These are phyloP conservation scores for Oryzias celebensis DNA, from an alignment of 2,113 vertebrate genomes.

Conservation along the genomic window DNA sequence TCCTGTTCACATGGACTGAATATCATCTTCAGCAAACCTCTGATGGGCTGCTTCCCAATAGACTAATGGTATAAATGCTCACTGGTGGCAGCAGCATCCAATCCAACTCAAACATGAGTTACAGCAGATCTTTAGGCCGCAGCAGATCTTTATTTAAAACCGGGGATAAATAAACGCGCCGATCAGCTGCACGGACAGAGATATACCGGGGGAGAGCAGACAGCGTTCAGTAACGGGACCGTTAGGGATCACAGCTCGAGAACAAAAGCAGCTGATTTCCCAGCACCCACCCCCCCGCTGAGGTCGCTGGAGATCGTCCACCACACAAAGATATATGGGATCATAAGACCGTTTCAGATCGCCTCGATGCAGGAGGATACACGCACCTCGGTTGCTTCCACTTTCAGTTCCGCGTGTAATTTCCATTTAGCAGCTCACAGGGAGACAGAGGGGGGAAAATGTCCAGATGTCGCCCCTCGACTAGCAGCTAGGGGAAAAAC, in stretches of 20 bases:
- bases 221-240: slow-evolving; percentile 7
- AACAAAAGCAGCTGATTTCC: slow-evolving; percentile 9
- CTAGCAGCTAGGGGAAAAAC: slow-evolving; percentile 24
- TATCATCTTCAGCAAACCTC: no score
- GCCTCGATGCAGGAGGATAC: slow-evolving; percentile 3
- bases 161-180: background rate
- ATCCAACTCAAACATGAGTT: slow-evolving; percentile 24
- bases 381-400: slow-evolving; percentile 71
- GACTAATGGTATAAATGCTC: slow-evolving; percentile 21
- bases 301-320: slow-evolving; percentile 18
- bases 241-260: background rate
- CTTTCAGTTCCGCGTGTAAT: slow-evolving; percentile 63
- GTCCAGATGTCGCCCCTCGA: slow-evolving; percentile 38
- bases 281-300: background rate
- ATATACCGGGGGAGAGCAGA: slow-evolving; percentile 1
- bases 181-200: slow-evolving; percentile 4
- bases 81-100: slow-evolving; percentile 37
- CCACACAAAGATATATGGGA: slow-evolving; percentile 10
- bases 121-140: background rate
- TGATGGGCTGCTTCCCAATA: no score
- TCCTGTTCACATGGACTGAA: no score
- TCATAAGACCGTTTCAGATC: slow-evolving; percentile 2
- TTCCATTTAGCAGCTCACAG: slow-evolving; percentile 67
- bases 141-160: slow-evolving; percentile 7
- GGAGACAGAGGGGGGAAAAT: background rate